Percentiles rank a stretch among this genome's conserved stretches.
These are phyloP conservation scores for Zaprionus gabonicus DNA, from an alignment of 1,140 invertebrate species.

Conservation along the genomic window DNA sequence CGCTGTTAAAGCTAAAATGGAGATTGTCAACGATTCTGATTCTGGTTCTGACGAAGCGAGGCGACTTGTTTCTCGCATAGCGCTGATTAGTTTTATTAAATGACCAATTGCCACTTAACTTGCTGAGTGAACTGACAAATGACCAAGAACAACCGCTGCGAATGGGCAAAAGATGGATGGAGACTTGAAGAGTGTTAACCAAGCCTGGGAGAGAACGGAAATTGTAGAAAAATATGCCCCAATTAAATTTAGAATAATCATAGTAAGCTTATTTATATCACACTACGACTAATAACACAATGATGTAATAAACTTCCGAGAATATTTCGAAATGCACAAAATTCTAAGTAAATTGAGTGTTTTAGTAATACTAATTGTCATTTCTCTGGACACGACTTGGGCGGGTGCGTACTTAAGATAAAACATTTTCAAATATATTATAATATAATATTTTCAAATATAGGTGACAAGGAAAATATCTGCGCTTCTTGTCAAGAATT, in stretches of 20 bases:
- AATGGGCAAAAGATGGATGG: background rate
- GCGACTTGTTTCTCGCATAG: conserved; percentile 48
- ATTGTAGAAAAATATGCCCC: background rate
- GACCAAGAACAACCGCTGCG: background rate
- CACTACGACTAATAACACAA: background rate
- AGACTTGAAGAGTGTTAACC: background rate
- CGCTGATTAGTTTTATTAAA: conserved; percentile 76
- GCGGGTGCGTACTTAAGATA: background rate
- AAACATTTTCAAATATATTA: background rate
- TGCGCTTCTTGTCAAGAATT: background rate
- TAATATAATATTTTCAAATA: background rate
- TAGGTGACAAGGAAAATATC: background rate
- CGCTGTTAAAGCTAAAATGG: conserved; percentile 68
- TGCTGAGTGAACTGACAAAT: conserved; percentile 34
- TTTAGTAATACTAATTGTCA: background rate
- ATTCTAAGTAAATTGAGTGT: background rate
- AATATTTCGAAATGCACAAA: background rate
- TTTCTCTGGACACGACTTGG: background rate
- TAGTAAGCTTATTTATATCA: background rate
- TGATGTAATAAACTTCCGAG: background rate
- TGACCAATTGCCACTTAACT: conserved; percentile 65
- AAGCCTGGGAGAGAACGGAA: background rate
- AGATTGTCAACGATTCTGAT: conserved; percentile 53
- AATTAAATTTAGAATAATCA: background rate
- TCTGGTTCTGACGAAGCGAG: conserved; percentile 4